These are phyloP conservation scores for Sussaba pulchella DNA, from an alignment of 2,888 invertebrate genomes.

Conservation along the genomic window DNA sequence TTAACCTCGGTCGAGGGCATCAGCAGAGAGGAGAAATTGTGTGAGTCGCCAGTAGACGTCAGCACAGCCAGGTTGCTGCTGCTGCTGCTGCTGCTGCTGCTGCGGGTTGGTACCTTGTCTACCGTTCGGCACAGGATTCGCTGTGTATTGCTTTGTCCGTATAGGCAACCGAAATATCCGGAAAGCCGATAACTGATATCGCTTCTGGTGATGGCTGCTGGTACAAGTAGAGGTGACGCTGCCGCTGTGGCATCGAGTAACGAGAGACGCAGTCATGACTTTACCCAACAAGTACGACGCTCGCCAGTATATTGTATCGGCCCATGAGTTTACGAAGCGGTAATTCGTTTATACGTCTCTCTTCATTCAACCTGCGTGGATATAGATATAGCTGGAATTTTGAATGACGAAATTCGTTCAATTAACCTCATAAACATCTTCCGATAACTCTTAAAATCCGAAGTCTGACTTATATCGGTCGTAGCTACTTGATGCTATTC, in stretches of 20 bases:
- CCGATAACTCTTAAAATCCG: too few species aligned
- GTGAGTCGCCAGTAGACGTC: slow-evolving; percentile 22
- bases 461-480: neutral
- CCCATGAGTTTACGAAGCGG: slow-evolving; percentile 6
- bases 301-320: slow-evolving; percentile 36
- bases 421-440: neutral
- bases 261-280: slow-evolving; percentile 21
- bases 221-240: slow-evolving; percentile 1
- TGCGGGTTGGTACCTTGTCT: slow-evolving; percentile 45
- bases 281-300: slow-evolving; percentile 28
- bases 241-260: slow-evolving; percentile 26
- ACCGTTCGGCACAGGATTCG: slow-evolving; percentile 44
- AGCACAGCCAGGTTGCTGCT: slow-evolving; percentile 30
- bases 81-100: too few species aligned
- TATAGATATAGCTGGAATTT: neutral
- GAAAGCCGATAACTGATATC: slow-evolving; percentile 64
- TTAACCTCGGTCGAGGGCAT: slow-evolving; percentile 66
- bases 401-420: neutral
- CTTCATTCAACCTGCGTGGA: slow-evolving; percentile 6
- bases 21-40: slow-evolving; percentile 35
- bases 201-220: slow-evolving; percentile 27
- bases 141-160: slow-evolving; percentile 22
- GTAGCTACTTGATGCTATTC: neutral
- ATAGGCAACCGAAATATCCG: slow-evolving; percentile 48
- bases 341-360: slow-evolving; percentile 31